These are phyloP conservation scores for Xenotilapia leptura DNA, from an alignment of 2,113 vertebrate species.

Conservation along the genomic window DNA sequence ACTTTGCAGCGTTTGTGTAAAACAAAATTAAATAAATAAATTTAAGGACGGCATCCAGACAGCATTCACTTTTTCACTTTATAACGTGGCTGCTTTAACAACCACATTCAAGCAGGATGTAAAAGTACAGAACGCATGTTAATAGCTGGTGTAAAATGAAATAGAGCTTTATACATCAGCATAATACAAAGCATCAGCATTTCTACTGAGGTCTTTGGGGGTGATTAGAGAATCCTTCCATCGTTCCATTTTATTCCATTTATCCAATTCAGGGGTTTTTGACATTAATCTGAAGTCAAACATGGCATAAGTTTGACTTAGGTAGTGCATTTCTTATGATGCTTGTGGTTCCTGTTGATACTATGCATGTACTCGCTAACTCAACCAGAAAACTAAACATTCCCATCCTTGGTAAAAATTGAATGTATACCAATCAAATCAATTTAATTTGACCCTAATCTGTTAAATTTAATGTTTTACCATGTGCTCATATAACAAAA, in stretches of 20 bases:
- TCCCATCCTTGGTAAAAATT: background rate
- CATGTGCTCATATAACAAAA: background rate
- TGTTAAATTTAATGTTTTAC: background rate
- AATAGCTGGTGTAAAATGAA: background rate
- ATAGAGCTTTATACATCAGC: background rate
- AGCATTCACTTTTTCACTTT: background rate
- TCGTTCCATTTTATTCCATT: background rate
- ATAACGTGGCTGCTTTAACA: background rate
- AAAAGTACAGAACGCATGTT: background rate
- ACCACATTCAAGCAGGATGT: background rate
- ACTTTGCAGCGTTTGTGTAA: background rate
- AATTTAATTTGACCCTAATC: background rate
- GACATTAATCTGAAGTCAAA: background rate
- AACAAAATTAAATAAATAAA: background rate
- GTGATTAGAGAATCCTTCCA: background rate
- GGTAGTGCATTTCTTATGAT: background rate
- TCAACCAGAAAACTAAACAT: background rate
- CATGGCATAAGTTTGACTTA: background rate
- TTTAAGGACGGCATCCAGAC: background rate
- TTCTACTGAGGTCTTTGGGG: background rate
- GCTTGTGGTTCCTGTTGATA: background rate
- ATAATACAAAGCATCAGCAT: background rate
- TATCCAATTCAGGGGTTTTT: background rate
- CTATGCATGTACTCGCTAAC: background rate
- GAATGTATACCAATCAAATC: background rate